Conservation (phyloP, 2,113 vertebrate genomes). For the Prochilodus magdalenae region DNA sequence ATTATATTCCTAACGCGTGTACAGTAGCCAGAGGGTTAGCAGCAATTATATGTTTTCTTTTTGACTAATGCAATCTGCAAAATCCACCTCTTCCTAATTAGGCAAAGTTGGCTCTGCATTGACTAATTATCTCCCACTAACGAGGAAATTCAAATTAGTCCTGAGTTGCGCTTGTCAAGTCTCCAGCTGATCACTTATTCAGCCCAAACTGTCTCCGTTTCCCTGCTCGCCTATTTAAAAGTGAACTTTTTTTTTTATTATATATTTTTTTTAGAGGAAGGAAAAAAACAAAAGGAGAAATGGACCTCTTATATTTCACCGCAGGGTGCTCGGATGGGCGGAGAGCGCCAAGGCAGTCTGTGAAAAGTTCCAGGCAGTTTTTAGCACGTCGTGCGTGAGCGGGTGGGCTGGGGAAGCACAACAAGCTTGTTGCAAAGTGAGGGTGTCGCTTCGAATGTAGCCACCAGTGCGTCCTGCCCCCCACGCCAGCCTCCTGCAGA, state of each 20-base stretch:
- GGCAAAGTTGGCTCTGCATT: constrained; percentile 25
- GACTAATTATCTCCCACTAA: constrained; percentile 47
- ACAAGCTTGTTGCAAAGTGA: background rate
- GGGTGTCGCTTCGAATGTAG: background rate
- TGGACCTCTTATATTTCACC: background rate
- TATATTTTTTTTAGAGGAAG: too few relatives aligned
- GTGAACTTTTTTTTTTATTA: background rate
- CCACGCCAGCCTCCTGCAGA: too few relatives aligned
- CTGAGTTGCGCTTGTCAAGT: constrained; percentile 4
- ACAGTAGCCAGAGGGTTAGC: constrained; percentile 1
- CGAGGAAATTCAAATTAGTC: constrained; percentile 43
- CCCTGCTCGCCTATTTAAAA: background rate
- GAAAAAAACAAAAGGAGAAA: background rate
- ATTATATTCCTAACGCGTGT: background rate
- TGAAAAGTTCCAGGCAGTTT: background rate
- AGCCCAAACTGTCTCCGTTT: background rate
- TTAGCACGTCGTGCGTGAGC: background rate
- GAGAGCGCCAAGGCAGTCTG: background rate
- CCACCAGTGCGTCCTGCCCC: too few relatives aligned
- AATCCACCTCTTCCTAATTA: constrained; percentile 27
- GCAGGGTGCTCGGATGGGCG: background rate
- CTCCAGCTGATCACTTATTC: constrained; percentile 21
- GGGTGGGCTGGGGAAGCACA: background rate
- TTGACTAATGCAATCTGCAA: background rate
- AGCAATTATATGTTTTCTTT: background rate